Evolutionary conservation across 2,797 vertebrate species (phyloP).

Genomic region (Geotrypetes seraphini): DNA sequence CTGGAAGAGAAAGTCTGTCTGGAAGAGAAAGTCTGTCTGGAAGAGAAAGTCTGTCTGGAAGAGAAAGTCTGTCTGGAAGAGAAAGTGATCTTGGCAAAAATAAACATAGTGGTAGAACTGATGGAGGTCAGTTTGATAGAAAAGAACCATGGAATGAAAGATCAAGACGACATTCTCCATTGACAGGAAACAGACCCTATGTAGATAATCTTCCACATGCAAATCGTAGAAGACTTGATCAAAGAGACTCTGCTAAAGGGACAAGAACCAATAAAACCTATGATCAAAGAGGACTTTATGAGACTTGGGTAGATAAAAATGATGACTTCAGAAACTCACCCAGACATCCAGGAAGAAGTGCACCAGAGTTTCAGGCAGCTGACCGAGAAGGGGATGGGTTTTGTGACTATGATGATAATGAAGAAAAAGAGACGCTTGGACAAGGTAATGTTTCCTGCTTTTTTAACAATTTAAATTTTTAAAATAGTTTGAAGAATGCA

Average conservation of each 20-base stretch:
- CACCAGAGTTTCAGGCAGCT: constrained; percentile 30
- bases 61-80: constrained; percentile 55
- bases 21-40: no score
- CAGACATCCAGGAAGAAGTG: constrained; percentile 18
- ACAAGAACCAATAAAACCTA: constrained; percentile 45
- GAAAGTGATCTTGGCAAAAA: constrained; percentile 59
- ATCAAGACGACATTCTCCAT: constrained; percentile 55
- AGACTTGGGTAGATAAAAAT: constrained; percentile 15
- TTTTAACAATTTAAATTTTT: constrained; percentile 3
- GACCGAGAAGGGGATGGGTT: constrained; percentile 21
- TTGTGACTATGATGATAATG: constrained; percentile 29
- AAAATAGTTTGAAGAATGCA: constrained; percentile 4
- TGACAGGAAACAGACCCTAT: constrained; percentile 52
- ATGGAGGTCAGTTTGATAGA: constrained; percentile 52
- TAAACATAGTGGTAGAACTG: constrained; percentile 40
- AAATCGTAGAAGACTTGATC: constrained; percentile 52
- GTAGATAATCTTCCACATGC: constrained; percentile 51
- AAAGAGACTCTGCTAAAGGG: constrained; percentile 50
- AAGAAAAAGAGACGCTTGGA: constrained; percentile 42
- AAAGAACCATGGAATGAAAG: constrained; percentile 56
- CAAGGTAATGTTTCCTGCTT: constrained; percentile 37
- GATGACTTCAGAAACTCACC: constrained; percentile 25
- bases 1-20: constrained; percentile 57
- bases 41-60: no score
- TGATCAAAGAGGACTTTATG: constrained; percentile 25